Base-by-base conservation (phyloP, 1,140 invertebrate species). In the Drosophila nannoptera region DNA sequence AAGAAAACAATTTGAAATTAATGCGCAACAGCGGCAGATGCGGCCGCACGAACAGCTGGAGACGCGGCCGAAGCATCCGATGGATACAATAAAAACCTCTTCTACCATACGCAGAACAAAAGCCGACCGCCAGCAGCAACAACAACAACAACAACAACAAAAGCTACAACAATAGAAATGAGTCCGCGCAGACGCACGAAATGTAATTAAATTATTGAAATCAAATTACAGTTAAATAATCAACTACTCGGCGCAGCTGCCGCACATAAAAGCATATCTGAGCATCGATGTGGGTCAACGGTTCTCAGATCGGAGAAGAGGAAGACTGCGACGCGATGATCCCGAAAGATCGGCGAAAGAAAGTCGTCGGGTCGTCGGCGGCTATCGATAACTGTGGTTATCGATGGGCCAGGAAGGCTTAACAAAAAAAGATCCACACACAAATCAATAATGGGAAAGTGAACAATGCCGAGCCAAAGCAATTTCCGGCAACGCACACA, bases 141-240 rank as follows among this genome's bases (percentile, higher is more conserved):
- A 45, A 49, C 5, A 33, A 61, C 29, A 48, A 50, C 9, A 69
- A 54, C 22, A 66, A 14, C 11, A 49, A 9, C n/a, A 54, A 0
- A 48, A n/a, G n/a, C n/a, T n/a, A 29, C 12, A 22, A 72, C 33
- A 69, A 65, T 22, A 60, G 52, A 59, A 35, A 43, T 14, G 40
- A 43, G n/a, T 22, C 3, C 22, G 22, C 22, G 22, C 22, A 45
- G 38, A 68, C 64, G 66, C 48, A 65, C 73, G 70, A 76, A 70
- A 72, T 77, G 80, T 84, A 84, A 84, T 84, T 84, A 84, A 84
- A 86, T 80, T 86, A 84, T 84, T 84, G 81, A 86, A 84, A 86
- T 84, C 80, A 84, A 86, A 84, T 84, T 84, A 84, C 80, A 77
- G 80, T 86, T 86, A 77, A 76, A 83, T 74, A 83, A 69, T 69